phyloP scores from a whole-genome alignment of 2,113 vertebrate genomes.

The Labeo rohita region DNA sequence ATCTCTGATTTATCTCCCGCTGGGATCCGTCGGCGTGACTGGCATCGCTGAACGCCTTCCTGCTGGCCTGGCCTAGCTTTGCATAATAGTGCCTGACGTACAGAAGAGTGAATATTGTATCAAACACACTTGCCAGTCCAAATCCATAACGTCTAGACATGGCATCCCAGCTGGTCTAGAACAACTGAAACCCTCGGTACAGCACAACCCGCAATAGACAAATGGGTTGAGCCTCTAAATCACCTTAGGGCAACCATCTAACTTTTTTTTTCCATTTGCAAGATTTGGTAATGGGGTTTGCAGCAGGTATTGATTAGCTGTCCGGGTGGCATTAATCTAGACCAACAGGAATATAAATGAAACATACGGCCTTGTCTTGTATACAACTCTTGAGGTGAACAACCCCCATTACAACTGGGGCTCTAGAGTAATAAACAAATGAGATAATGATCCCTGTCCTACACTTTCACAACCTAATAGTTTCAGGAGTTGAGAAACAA shows the following conservation, averaged over 20 bases:
- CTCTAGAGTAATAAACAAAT: constrained; percentile 2
- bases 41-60: constrained; percentile 2
- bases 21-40: constrained; percentile 7
- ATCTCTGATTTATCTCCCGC: constrained; percentile 14
- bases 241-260: constrained; percentile 18
- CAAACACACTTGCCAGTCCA: not conserved
- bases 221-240: constrained; percentile 15
- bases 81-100: constrained; percentile 11
- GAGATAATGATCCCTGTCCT: not conserved
- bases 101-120: not conserved
- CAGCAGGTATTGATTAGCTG: constrained; percentile 53
- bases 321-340: constrained; percentile 35
- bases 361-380: constrained; percentile 42
- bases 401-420: constrained; percentile 1
- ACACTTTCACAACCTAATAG: not conserved
- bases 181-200: not conserved
- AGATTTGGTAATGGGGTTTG: constrained; percentile 40
- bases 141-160: not conserved
- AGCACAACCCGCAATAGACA: constrained; percentile 10
- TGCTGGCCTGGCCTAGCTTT: not conserved
- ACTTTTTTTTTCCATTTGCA: constrained; percentile 14
- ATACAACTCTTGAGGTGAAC: not conserved
- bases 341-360: constrained; percentile 52
- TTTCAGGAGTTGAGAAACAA: not conserved
- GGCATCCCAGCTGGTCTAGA: not conserved